phyloP scores from a whole-genome alignment of 1,140 invertebrate species.

The Adoxophyes honmai region DNA sequence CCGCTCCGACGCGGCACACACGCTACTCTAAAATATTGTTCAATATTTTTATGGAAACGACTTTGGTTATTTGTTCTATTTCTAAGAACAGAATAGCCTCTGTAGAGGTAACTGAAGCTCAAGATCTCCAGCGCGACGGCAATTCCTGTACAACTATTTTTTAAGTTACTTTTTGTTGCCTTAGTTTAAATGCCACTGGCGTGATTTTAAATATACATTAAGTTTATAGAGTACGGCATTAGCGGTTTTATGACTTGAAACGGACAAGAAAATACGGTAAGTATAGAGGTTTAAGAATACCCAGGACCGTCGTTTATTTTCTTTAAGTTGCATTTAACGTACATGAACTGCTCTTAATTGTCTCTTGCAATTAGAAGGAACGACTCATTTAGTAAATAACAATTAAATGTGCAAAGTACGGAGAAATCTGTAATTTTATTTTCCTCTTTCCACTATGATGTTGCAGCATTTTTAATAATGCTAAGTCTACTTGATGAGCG shows the following conservation, averaged over 20 bases:
- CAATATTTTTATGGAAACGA: conserved; percentile 61
- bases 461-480: no score
- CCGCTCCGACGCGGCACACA: conserved; percentile 43
- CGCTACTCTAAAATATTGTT: conserved; percentile 56
- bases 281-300: no score
- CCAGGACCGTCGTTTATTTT: no score
- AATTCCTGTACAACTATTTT: neutral
- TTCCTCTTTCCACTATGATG: no score
- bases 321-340: no score
- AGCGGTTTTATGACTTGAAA: conserved; percentile 3
- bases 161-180: neutral
- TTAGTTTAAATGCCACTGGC: neutral
- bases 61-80: conserved; percentile 49
- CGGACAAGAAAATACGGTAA: neutral
- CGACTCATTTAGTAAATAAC: no score
- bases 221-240: neutral
- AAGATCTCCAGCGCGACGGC: neutral
- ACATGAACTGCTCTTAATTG: no score
- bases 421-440: no score
- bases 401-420: no score
- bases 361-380: no score
- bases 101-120: neutral
- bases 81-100: conserved; percentile 15
- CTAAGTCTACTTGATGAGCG: no score
- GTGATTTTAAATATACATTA: conserved; percentile 13